A percentile compares a stretch with the other conserved stretches of the same genome.
Conservation (phyloP, 2,888 invertebrate genomes). For the Amiota mariae region DNA sequence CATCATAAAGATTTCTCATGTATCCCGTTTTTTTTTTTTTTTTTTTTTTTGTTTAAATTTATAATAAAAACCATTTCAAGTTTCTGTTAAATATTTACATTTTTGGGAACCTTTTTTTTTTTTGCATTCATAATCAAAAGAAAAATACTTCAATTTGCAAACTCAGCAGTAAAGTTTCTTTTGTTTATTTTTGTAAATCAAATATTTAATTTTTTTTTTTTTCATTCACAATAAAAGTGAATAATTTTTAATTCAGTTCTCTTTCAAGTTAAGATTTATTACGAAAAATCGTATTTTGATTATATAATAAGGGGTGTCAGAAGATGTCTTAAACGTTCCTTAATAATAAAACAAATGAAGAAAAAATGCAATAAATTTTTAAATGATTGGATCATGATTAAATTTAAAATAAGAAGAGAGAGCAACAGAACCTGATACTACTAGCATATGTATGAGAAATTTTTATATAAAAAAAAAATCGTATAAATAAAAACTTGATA, state of each 20-base stretch:
- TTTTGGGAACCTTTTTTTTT: neutral
- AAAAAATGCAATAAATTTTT: neutral
- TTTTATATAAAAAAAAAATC: neutral
- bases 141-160: neutral
- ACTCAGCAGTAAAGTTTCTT: neutral
- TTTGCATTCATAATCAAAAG: neutral
- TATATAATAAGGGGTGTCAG: neutral
- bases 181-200: slow-evolving; percentile 7
- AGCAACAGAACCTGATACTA: neutral
- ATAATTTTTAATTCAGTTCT: neutral
- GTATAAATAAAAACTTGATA: too few relatives aligned
- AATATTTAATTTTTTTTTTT: neutral
- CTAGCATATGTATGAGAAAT: neutral
- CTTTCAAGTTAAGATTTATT: slow-evolving; percentile 14
- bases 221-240: neutral
- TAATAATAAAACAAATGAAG: neutral
- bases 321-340: neutral
- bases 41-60: neutral
- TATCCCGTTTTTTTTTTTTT: too few relatives aligned
- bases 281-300: slow-evolving; percentile 6
- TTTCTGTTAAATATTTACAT: slow-evolving; percentile 21
- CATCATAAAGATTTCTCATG: too few relatives aligned
- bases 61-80: slow-evolving; percentile 12
- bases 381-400: neutral
- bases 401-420: too few relatives aligned